Conservation (phyloP, 2,888 invertebrate species). For the Trissoscelio sp. region DNA sequence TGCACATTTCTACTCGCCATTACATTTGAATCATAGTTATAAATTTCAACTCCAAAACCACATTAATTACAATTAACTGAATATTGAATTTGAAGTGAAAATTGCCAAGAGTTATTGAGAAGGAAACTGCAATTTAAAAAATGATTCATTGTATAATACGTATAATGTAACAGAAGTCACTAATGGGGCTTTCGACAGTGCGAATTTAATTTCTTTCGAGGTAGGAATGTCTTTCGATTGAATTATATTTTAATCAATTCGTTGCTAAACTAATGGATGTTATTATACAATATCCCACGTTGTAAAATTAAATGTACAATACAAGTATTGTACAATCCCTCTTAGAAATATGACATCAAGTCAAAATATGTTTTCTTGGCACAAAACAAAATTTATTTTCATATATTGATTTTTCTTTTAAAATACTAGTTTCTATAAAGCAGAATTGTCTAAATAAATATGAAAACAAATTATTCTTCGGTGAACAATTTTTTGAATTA, state of each 20-base stretch:
- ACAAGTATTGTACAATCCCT: too few relatives aligned
- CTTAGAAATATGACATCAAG: too few relatives aligned
- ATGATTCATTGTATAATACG: conserved; percentile 17
- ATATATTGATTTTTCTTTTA: too few relatives aligned
- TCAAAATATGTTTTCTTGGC: too few relatives aligned
- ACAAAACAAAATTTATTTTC: too few relatives aligned
- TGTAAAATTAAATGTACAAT: background rate
- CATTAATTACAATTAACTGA: conserved; percentile 5
- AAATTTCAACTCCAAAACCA: background rate
- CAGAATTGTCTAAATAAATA: too few relatives aligned
- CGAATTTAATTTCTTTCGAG: conserved; percentile 21
- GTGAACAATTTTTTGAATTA: too few relatives aligned
- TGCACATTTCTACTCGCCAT: background rate
- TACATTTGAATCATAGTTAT: background rate
- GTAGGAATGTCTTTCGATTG: conserved; percentile 1
- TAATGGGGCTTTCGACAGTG: conserved; percentile 12
- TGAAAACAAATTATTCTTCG: too few relatives aligned
- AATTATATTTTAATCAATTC: conserved; percentile 15
- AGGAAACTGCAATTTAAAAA: conserved; percentile 8
- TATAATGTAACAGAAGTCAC: conserved; percentile 21
- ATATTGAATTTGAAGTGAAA: conserved; percentile 5
- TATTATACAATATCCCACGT: too few relatives aligned
- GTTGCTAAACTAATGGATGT: background rate
- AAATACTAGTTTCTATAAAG: too few relatives aligned
- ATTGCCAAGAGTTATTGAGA: background rate